phyloP scores from a whole-genome alignment of 2,113 vertebrate species.

The Glaucomys volans region DNA sequence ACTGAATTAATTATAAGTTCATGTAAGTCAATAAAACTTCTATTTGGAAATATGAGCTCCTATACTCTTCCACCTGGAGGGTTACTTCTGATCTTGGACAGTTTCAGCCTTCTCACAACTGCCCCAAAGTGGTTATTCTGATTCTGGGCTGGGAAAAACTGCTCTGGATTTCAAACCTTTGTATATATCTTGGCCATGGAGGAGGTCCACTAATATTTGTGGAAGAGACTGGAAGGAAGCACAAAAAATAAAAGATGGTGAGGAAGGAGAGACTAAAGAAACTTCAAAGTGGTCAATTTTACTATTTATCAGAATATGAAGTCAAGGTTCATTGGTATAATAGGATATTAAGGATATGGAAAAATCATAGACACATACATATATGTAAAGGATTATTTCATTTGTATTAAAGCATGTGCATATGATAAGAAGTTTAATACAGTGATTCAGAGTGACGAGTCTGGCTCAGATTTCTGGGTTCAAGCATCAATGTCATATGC shows the following conservation, averaged over 20 bases:
- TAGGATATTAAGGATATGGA: neutral
- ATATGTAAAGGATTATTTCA: neutral
- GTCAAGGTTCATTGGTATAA: neutral
- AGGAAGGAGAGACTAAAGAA: neutral
- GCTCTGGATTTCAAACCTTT: neutral
- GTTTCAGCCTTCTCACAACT: neutral
- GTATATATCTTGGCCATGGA: neutral
- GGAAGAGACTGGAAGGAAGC: neutral
- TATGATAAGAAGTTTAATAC: neutral
- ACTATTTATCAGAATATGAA: neutral
- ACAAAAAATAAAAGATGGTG: neutral
- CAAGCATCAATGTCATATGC: neutral
- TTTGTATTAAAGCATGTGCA: neutral
- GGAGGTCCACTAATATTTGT: neutral
- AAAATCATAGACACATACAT: neutral
- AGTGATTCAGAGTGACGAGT: neutral
- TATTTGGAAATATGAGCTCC: neutral
- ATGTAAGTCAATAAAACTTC: neutral
- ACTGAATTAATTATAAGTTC: neutral
- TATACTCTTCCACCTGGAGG: neutral
- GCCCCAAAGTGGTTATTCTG: neutral
- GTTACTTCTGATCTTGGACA: neutral
- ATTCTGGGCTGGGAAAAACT: neutral
- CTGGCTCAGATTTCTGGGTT: neutral
- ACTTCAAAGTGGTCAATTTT: neutral